Evolutionary conservation across 2,888 invertebrate genomes (phyloP), one percentile per base, ranked within the genome.

Genomic region (Coelinius sp.): DNA sequence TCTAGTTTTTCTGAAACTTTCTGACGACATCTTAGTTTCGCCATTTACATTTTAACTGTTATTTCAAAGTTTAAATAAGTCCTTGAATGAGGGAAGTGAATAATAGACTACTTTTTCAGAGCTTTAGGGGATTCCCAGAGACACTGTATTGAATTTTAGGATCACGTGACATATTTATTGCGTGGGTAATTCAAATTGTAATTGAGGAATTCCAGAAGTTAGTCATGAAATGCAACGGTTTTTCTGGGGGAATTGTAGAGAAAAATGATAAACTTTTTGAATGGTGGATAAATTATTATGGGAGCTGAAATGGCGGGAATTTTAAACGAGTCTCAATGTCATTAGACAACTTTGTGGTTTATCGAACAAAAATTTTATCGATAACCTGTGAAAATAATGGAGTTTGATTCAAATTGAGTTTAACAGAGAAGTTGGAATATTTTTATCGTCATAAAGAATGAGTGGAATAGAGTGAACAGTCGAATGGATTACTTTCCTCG

Each of bases 401-500:
- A 31, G 59, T 35, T 31, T 35, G 12, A 59, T 59, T 17, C 20
- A 35, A 59, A 59, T 59, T 59, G 59, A 59, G 35, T 59, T 20
- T 35, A 59, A 31, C 17, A 31, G 31, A 20, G 17, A 35, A 59
- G 35, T 35, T 59, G 35, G 59, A 31, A 59, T 59, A 59, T 59
- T 59, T 59, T 59, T 59, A 59, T 59, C 59, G 59, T 31, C 14
- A 10, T 38, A 41, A 63, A 20, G 24, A 44, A 63, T 14, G 38
- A 63, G 24, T 20, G 8, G 38, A 62, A 62, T 62, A 22, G 63
- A 63, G 63, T 63, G 63, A 63, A 41, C 63, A 63, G 41, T 63
- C 63, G 63, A 63, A 38, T 38, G 63, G 22, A 63, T 63, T 63
- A 44, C 63, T 63, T 63, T 63, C 38, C 24, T 63, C 63, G 41